These are phyloP conservation scores for Pyrrhosoma nymphula DNA, from an alignment of 2,888 invertebrate species.

Conservation along the genomic window DNA sequence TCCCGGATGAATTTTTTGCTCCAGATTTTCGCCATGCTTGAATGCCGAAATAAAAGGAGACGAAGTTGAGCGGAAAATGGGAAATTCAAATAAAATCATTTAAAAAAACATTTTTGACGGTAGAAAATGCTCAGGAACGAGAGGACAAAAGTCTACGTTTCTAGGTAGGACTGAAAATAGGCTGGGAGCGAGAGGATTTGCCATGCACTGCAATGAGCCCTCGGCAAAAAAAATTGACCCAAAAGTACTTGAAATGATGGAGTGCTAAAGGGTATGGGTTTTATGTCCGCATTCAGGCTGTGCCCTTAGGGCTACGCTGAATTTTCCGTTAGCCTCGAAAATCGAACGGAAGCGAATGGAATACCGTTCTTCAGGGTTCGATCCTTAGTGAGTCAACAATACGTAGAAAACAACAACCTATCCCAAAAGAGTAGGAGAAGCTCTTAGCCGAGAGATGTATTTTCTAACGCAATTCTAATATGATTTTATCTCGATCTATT, in stretches of 20 bases:
- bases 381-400: too few species aligned
- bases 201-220: background rate
- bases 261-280: background rate
- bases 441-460: too few species aligned
- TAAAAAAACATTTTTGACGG: background rate
- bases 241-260: background rate
- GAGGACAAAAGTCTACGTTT: background rate
- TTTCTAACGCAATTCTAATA: too few species aligned
- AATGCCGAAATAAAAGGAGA: background rate
- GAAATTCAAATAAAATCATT: background rate
- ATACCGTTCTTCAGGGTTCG: too few species aligned
- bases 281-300: too few species aligned
- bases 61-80: too few species aligned
- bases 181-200: background rate
- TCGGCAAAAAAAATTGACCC: background rate
- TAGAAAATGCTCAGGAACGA: background rate
- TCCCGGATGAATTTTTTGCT: too few species aligned
- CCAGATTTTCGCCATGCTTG: background rate
- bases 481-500: too few species aligned
- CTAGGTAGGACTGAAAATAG: background rate
- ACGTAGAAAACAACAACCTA: too few species aligned
- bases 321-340: too few species aligned
- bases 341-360: too few species aligned
- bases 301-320: background rate
- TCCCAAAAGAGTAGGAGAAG: too few species aligned